Evolutionary conservation across 1,140 invertebrate genomes (phyloP), one percentile per base, ranked within the genome.

Genomic region (Drosophila pectinifera): DNA sequence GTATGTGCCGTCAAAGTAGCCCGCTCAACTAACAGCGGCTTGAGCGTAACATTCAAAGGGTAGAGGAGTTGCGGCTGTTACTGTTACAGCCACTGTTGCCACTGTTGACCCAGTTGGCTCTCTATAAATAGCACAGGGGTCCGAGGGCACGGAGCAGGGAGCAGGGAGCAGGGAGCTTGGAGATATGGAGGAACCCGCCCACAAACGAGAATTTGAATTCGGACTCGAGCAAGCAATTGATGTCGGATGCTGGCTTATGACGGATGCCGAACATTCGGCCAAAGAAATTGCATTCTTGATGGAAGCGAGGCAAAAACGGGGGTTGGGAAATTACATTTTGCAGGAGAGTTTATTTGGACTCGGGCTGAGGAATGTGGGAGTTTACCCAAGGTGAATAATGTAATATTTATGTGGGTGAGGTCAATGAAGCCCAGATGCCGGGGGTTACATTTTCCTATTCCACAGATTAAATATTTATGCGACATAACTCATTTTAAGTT

Each of bases 21-120:
- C 24, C 24, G 41, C 39, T 28, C 46, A 49, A 39, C 41, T 39
- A 68, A 85, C 82, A 61, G 83, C 64, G 65, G 62, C 80, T 76
- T 65, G 59, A 58, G 73, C 67, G 16, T 51, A 73, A 73, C 69
- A 73, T 39, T 48, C 13, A 7, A 51, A 48, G 74, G 73, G 55
- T 67, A 63, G 69, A 55, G 49, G 64, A 70, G 67, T 70, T 68
- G 41, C n/a, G 43, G 26, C 69, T 73, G 67, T 70, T 68, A 65
- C 31, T 59, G 63, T 51, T 49, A 70, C 53, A 72, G 69, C 69
- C 48, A 46, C 69, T 62, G 69, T 58, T 76, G 69, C 69, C 28
- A 51, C 68, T 77, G 55, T 79, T 86, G 83, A 86, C 83, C 83
- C 84, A 86, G 80, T 86, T 86, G 65, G 58, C 45, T 64, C 59